Evolutionary conservation across 2,113 vertebrate genomes (phyloP).

Genomic region (Psilopsiagon aymara): DNA sequence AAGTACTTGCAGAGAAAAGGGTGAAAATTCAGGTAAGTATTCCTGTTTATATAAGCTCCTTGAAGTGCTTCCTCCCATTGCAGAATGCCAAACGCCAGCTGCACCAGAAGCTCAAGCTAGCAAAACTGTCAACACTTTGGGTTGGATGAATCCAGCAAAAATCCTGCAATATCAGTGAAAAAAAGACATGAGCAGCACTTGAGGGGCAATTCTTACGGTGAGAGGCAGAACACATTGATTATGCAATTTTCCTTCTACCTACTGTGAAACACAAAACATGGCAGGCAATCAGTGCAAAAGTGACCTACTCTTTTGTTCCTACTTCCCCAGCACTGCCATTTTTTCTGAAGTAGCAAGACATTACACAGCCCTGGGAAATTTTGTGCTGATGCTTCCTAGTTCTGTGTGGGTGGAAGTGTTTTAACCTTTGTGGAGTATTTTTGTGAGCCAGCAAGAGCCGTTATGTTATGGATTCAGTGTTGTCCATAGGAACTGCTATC

Average conservation of each 20-base stretch:
- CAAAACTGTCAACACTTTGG: neutral
- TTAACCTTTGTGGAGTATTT: neutral
- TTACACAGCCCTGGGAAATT: neutral
- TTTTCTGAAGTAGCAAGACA: neutral
- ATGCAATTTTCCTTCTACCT: neutral
- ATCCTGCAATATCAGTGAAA: neutral
- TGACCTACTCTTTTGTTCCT: neutral
- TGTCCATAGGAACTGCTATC: neutral
- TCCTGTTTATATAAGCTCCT: neutral
- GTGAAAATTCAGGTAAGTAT: neutral
- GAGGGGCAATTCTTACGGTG: neutral
- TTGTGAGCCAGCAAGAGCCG: neutral
- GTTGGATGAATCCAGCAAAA: neutral
- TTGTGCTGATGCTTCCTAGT: neutral
- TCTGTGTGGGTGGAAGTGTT: neutral
- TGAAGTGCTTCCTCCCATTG: neutral
- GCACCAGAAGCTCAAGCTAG: neutral
- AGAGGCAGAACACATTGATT: neutral
- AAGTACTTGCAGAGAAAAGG: neutral
- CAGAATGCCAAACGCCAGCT: neutral
- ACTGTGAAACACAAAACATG: neutral
- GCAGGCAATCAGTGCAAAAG: neutral
- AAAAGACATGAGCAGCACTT: neutral
- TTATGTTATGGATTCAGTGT: neutral
- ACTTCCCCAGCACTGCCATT: neutral